Conservation (phyloP, 2,888 invertebrate species). For the Theretra japonica region DNA sequence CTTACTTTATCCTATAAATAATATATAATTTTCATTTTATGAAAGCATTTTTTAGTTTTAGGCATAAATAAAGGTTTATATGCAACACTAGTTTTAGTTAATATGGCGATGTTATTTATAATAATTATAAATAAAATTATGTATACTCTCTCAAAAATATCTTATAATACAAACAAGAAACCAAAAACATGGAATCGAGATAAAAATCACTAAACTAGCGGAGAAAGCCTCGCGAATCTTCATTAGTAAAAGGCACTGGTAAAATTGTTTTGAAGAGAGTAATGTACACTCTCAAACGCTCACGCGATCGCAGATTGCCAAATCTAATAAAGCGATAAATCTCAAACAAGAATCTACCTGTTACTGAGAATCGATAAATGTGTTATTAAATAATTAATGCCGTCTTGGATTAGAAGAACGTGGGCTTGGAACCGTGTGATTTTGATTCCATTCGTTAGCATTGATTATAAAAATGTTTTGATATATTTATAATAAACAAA, state of each 20-base stretch:
- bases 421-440: no score
- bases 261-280: not conserved
- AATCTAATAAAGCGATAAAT: conserved; percentile 23
- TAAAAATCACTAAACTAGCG: not conserved
- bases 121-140: no score
- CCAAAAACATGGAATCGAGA: not conserved
- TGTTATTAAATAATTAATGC: not conserved
- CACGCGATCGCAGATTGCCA: conserved; percentile 6
- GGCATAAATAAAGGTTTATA: no score
- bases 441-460: no score
- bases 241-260: not conserved
- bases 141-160: no score
- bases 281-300: not conserved
- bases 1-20: no score
- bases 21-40: no score
- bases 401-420: not conserved
- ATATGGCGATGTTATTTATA: no score
- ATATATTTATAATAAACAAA: no score
- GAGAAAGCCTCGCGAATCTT: conserved; percentile 7
- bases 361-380: not conserved
- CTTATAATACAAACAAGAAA: not conserved
- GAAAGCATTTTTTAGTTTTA: no score
- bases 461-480: no score
- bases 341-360: not conserved
- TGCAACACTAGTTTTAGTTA: no score